Percentiles rank a stretch among this genome's conserved stretches.
phyloP scores from a whole-genome alignment of 2,113 vertebrate species.

The Psilopsiagon aymara region DNA sequence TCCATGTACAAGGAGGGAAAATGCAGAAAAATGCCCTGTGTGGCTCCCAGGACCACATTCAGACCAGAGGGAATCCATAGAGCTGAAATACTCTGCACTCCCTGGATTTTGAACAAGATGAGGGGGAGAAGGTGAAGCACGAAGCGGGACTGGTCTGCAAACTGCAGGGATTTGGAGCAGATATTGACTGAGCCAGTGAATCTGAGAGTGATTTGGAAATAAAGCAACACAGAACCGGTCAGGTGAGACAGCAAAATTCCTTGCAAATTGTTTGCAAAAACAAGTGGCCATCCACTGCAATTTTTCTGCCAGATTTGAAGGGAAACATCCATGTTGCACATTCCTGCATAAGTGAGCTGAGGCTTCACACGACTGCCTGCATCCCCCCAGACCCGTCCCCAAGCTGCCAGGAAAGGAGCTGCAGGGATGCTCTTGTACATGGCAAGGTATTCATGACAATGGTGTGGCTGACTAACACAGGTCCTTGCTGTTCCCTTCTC shows the following conservation, averaged over 20 bases:
- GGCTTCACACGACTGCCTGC: not conserved
- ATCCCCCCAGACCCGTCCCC: rapidly evolving
- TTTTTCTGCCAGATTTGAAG: constrained; percentile 44
- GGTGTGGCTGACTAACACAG: not conserved
- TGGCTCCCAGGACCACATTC: not conserved
- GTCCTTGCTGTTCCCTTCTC: not conserved
- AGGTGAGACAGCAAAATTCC: not conserved
- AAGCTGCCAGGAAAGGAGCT: not conserved
- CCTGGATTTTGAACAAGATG: not conserved
- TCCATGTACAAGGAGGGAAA: not conserved
- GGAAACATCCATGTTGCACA: not conserved
- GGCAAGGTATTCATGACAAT: not conserved
- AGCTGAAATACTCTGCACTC: not conserved
- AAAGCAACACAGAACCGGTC: not conserved
- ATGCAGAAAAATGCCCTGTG: not conserved
- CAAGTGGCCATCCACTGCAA: constrained; percentile 7
- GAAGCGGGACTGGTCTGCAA: not conserved
- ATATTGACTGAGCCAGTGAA: not conserved
- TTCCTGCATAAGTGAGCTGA: not conserved
- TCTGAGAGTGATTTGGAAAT: not conserved
- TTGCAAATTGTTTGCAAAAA: not conserved
- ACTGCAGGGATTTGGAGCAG: not conserved
- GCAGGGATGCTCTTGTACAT: not conserved
- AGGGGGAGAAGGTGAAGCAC: not conserved
- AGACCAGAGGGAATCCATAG: not conserved